Conservation (phyloP, 2,113 vertebrate species). For the Laticauda laticaudata region DNA sequence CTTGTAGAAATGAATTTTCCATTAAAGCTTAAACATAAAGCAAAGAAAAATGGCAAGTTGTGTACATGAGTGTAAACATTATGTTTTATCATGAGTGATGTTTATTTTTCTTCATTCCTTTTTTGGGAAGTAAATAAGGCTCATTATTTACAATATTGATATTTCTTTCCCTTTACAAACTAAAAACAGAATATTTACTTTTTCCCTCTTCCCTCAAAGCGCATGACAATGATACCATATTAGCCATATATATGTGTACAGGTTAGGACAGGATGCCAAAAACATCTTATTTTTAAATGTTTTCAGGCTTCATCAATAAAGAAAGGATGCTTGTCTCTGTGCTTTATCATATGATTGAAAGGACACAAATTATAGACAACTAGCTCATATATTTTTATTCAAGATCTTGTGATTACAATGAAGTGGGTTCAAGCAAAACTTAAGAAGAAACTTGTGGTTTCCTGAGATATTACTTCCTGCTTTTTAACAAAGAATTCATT, state of each 20-base stretch:
- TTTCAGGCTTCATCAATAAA: neutral
- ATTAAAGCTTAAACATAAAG: neutral
- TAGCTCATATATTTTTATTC: neutral
- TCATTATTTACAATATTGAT: neutral
- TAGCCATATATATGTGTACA: neutral
- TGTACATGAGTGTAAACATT: neutral
- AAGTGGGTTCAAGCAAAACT: neutral
- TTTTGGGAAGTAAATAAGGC: neutral
- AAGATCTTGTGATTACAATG: constrained; percentile 20
- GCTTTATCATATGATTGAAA: constrained; percentile 6
- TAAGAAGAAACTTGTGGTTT: neutral
- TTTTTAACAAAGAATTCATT: neutral
- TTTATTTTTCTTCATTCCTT: neutral
- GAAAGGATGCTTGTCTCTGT: neutral
- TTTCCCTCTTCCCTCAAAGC: neutral
- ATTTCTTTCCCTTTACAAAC: neutral
- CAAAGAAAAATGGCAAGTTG: neutral
- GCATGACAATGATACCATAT: neutral
- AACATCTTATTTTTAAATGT: neutral
- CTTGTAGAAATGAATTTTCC: neutral
- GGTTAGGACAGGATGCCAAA: neutral
- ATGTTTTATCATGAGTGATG: neutral
- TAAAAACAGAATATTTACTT: neutral
- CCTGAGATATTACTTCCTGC: neutral
- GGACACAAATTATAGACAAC: neutral